A percentile compares a stretch with the other conserved stretches of the same genome.
phyloP scores from a whole-genome alignment of 1,140 invertebrate species.

The Glomeris maerens region DNA sequence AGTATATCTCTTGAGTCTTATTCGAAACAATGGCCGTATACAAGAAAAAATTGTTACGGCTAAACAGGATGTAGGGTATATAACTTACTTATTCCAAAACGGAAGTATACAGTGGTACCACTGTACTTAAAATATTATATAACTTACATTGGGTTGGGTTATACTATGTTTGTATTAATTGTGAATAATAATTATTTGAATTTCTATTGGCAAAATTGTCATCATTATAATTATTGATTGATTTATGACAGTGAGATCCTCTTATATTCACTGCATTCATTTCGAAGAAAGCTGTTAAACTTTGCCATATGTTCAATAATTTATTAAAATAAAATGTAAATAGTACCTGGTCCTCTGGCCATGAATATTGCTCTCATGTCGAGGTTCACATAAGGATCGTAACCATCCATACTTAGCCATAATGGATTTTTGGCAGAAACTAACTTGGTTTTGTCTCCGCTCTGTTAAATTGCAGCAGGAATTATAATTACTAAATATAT shows the following conservation, averaged over 20 bases:
- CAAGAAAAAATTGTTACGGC: too few relatives aligned
- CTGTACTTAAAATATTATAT: too few relatives aligned
- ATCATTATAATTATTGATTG: neutral
- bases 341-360: constrained; percentile 28
- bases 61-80: too few relatives aligned
- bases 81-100: too few relatives aligned
- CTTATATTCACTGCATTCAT: neutral
- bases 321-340: constrained; percentile 1
- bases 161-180: too few relatives aligned
- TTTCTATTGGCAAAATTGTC: neutral
- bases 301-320: neutral
- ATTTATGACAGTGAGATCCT: neutral
- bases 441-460: constrained; percentile 1
- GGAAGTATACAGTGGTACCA: too few relatives aligned
- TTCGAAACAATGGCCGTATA: too few relatives aligned
- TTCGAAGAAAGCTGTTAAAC: neutral
- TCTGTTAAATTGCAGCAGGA: neutral
- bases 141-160: too few relatives aligned
- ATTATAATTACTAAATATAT: neutral
- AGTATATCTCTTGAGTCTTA: too few relatives aligned
- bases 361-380: constrained; percentile 33
- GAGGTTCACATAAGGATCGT: constrained; percentile 21
- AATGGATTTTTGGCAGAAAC: neutral
- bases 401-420: constrained; percentile 19
- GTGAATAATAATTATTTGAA: too few relatives aligned